phyloP scores from a whole-genome alignment of 2,888 invertebrate species.

The Dorcus parallelipipedus region DNA sequence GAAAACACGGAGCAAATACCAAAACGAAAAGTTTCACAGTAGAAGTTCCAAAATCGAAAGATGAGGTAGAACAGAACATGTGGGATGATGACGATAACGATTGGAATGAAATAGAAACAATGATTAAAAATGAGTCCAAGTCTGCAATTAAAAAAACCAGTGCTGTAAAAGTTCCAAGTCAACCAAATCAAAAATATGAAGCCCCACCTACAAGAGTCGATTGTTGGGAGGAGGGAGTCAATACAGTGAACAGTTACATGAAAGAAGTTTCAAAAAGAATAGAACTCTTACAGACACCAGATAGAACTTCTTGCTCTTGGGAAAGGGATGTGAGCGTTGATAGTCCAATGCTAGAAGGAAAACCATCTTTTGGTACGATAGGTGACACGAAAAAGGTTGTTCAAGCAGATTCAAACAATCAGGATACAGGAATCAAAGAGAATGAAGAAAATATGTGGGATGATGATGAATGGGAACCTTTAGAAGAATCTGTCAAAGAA shows the following conservation, averaged over 20 bases:
- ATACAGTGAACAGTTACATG: conserved; percentile 4
- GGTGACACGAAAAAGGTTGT: no score
- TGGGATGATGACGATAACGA: conserved; percentile 21
- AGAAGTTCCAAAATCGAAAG: conserved; percentile 2
- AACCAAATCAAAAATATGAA: conserved; percentile 9
- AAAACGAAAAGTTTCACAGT: not conserved
- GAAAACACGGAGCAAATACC: not conserved
- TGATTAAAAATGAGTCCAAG: not conserved
- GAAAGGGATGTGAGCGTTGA: no score
- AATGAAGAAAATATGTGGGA: conserved; percentile 48
- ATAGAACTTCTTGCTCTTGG: no score
- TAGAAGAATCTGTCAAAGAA: not conserved
- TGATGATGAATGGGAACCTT: conserved; percentile 16
- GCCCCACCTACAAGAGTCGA: conserved; percentile 10
- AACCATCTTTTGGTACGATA: no score
- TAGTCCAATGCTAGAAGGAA: no score
- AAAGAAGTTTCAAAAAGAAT: conserved; percentile 1
- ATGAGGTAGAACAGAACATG: not conserved
- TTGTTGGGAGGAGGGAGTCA: conserved; percentile 13
- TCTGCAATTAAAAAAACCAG: not conserved
- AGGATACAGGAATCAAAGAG: conserved; percentile 5
- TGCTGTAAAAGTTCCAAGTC: not conserved
- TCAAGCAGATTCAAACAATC: no score
- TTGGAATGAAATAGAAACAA: not conserved
- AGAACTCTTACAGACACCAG: not conserved